Conservation (phyloP, 2,797 vertebrate species). For the Pipistrellus nathusii region DNA sequence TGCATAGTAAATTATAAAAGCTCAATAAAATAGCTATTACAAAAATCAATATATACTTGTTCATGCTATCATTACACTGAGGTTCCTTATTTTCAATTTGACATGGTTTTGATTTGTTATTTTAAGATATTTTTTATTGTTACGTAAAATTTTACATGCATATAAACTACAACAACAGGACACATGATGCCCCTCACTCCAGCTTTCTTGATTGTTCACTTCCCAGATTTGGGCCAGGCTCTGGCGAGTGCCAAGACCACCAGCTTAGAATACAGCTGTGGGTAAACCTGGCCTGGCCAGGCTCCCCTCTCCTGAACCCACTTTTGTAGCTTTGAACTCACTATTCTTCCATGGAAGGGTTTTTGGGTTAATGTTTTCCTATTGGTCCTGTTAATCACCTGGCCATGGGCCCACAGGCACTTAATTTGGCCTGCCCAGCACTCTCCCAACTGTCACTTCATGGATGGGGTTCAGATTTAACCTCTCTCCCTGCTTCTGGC, state of each 20-base stretch:
- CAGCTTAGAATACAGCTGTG: neutral
- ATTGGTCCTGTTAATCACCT: neutral
- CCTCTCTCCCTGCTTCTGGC: neutral
- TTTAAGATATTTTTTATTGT: slow-evolving; percentile 17
- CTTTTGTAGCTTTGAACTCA: neutral
- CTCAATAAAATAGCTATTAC: neutral
- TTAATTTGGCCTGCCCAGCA: neutral
- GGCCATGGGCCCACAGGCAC: neutral
- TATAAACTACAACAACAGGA: neutral
- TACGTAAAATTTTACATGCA: neutral
- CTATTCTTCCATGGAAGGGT: neutral
- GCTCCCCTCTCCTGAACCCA: neutral
- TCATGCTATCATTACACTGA: neutral
- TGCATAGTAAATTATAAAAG: neutral
- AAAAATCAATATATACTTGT: neutral
- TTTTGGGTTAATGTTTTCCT: neutral
- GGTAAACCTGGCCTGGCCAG: neutral
- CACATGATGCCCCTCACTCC: neutral
- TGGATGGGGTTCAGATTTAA: neutral
- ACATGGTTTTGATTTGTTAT: neutral
- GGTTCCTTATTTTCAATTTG: neutral
- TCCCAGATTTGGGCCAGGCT: neutral
- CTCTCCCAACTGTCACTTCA: neutral
- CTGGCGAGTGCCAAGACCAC: neutral
- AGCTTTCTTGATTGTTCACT: neutral